Evolutionary conservation across 2,797 vertebrate genomes (phyloP).

Genomic region (Anas bernieri): DNA sequence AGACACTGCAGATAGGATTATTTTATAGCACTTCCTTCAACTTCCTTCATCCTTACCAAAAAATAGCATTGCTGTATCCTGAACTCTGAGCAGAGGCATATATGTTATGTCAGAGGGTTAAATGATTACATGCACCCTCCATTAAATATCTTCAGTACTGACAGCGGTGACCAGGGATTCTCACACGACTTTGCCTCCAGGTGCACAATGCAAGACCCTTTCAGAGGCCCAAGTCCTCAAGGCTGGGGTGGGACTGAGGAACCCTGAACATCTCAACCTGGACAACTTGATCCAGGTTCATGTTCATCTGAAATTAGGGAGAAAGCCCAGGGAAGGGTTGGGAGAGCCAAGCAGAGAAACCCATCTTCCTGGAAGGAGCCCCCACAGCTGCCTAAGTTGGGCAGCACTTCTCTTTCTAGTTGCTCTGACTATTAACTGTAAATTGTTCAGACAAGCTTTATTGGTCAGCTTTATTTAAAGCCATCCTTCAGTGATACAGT

Average conservation of each 20-base stretch:
- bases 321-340: background rate
- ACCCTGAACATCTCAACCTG: background rate
- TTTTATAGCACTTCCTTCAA: background rate
- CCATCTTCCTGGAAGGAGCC: background rate
- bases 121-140: background rate
- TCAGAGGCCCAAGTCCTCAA: background rate
- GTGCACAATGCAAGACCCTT: background rate
- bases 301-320: accelerated
- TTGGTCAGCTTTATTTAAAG: background rate
- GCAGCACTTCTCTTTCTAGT: background rate
- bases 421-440: background rate
- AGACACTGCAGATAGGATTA: background rate
- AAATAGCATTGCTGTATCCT: background rate
- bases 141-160: accelerated
- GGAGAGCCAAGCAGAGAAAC: background rate
- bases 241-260: background rate
- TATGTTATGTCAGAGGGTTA: background rate
- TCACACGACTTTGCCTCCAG: background rate
- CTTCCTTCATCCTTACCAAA: background rate
- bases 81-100: background rate
- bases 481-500: background rate
- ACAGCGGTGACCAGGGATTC: background rate
- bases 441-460: conserved; percentile 6
- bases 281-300: background rate
- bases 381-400: background rate